phyloP scores from a whole-genome alignment of 2,888 invertebrate species.

The Pegoplata infirma region DNA sequence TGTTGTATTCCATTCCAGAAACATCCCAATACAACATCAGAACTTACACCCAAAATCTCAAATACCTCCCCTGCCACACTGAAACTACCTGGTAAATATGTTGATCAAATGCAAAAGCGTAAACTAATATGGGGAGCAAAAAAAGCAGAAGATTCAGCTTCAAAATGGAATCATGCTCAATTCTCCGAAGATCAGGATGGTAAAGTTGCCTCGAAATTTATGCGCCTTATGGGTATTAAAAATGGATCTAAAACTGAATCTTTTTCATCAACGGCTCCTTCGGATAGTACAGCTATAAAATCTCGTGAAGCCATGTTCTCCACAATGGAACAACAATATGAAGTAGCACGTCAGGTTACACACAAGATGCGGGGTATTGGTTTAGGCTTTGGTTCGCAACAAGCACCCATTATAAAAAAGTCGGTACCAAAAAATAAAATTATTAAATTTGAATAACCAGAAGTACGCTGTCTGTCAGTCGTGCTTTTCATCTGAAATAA shows the following conservation, averaged over 20 bases:
- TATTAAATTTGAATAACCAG: too few species aligned
- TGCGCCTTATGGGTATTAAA: constrained; percentile 94
- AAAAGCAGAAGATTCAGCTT: constrained; percentile 78
- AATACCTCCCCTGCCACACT: constrained; percentile 80
- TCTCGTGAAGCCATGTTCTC: constrained; percentile 89
- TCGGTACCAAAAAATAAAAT: too few species aligned
- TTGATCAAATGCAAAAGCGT: constrained; percentile 93
- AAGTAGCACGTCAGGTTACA: constrained; percentile 95
- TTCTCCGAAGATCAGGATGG: constrained; percentile 95
- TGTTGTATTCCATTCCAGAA: neutral
- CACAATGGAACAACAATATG: constrained; percentile 96
- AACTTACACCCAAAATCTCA: too few species aligned
- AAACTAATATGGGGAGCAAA: constrained; percentile 94
- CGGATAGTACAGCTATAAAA: constrained; percentile 68
- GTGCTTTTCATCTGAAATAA: too few species aligned
- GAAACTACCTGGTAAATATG: constrained; percentile 87
- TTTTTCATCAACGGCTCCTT: neutral
- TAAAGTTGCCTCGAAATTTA: constrained; percentile 94
- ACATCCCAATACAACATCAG: too few species aligned
- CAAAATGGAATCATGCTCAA: constrained; percentile 88
- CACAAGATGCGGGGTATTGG: constrained; percentile 96
- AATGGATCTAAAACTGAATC: constrained; percentile 22
- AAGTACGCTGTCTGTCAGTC: too few species aligned
- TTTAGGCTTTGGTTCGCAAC: constrained; percentile 84
- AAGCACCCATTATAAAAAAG: constrained; percentile 68